Conservation (phyloP, 2,888 invertebrate genomes). For the Caenorhabditis panamensis region DNA sequence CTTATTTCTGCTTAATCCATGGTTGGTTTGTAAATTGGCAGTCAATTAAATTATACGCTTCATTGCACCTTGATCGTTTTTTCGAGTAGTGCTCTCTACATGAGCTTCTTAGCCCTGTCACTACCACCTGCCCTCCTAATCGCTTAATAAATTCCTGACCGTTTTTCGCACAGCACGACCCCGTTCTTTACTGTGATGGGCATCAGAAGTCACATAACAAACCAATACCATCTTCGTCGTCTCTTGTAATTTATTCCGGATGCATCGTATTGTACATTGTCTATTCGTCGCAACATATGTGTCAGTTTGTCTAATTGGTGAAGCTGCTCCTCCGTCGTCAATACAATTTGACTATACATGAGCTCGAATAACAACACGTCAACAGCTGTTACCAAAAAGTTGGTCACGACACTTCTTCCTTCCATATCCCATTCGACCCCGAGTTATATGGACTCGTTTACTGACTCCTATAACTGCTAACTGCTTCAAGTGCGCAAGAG, state of each 20-base stretch:
- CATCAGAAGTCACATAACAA: constrained; percentile 17
- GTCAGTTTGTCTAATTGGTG: constrained; percentile 64
- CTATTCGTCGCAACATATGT: constrained; percentile 64
- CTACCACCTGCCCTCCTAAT: constrained; percentile 13
- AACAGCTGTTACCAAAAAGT: constrained; percentile 62
- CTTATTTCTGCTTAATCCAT: constrained; percentile 17
- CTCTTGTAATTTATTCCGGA: constrained; percentile 58
- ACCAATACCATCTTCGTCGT: constrained; percentile 29
- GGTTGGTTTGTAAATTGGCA: constrained; percentile 40
- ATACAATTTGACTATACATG: constrained; percentile 52
- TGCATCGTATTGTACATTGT: constrained; percentile 57
- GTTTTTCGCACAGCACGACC: not conserved
- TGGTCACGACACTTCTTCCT: constrained; percentile 28
- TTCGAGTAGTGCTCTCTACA: constrained; percentile 25
- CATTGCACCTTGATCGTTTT: constrained; percentile 50
- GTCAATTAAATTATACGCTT: constrained; percentile 60
- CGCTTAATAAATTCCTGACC: constrained; percentile 9
- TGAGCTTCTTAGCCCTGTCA: constrained; percentile 49
- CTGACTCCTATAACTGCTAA: constrained; percentile 33
- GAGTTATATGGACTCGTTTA: constrained; percentile 35
- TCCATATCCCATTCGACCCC: constrained; percentile 24
- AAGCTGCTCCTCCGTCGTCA: constrained; percentile 57
- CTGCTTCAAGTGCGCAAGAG: not conserved
- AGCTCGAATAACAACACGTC: constrained; percentile 60
- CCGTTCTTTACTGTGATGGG: not conserved